These are phyloP conservation scores for Falco cherrug DNA, from an alignment of 2,797 vertebrate genomes.

Conservation along the genomic window DNA sequence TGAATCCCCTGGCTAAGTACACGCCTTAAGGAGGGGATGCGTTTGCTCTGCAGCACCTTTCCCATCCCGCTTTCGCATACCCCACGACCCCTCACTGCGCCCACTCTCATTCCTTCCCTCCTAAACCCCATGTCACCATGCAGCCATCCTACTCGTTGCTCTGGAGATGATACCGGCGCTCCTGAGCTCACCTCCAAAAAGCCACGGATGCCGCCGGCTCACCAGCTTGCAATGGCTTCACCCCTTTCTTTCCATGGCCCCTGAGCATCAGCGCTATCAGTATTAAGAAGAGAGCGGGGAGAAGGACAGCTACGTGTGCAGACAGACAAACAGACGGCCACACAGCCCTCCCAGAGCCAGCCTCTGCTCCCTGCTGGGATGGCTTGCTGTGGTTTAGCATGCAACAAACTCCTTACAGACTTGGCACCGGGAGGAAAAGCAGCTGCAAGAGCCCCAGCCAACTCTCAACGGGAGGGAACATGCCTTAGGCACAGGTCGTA, in stretches of 20 bases:
- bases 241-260: accelerated
- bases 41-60: not conserved
- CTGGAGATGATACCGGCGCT: accelerated
- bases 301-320: not conserved
- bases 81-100: not conserved
- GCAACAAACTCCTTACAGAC: slow-evolving; percentile 4
- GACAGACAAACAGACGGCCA: not conserved
- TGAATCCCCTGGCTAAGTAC: accelerated
- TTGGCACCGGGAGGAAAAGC: slow-evolving; percentile 10
- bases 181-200: not conserved
- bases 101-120: not conserved
- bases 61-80: accelerated
- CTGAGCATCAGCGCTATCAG: not conserved
- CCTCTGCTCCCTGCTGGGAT: not conserved
- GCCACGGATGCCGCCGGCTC: not conserved
- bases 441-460: not conserved
- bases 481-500: not conserved
- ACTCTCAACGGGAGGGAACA: not conserved
- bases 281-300: not conserved
- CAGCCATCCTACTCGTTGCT: not conserved
- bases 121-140: accelerated
- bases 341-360: not conserved
- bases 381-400: not conserved
- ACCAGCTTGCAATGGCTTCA: accelerated
- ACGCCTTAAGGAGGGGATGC: not conserved